These are phyloP conservation scores for Azemiops feae DNA, from an alignment of 2,113 vertebrate species.

Conservation along the genomic window DNA sequence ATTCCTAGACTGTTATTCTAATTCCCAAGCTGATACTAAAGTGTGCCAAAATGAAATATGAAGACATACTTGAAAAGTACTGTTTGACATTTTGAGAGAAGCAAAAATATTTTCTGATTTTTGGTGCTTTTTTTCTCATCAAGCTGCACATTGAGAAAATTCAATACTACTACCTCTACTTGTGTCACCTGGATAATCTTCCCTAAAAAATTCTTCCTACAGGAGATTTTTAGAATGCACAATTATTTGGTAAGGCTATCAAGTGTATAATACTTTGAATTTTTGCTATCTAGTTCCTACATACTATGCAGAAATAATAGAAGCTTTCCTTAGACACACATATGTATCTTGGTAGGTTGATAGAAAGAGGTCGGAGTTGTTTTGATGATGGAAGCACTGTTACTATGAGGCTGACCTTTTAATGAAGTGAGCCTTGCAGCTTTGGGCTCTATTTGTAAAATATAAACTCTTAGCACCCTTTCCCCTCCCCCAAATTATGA, in stretches of 20 bases:
- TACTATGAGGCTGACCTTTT: background rate
- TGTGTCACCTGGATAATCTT: background rate
- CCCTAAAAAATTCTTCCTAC: background rate
- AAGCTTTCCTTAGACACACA: background rate
- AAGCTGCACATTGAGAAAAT: background rate
- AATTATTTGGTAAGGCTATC: background rate
- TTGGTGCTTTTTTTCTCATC: background rate
- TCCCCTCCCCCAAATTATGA: background rate
- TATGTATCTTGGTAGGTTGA: background rate
- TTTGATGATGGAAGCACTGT: background rate
- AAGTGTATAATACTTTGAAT: background rate
- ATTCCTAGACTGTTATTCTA: background rate
- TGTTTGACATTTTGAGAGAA: background rate
- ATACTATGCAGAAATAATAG: background rate
- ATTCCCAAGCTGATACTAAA: background rate
- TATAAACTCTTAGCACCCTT: background rate
- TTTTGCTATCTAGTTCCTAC: background rate
- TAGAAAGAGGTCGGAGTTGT: background rate
- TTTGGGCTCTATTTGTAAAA: background rate
- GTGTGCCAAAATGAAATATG: background rate
- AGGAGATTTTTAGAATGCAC: background rate
- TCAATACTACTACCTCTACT: background rate
- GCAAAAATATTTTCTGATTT: background rate
- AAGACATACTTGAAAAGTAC: background rate
- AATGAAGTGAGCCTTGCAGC: background rate